A percentile compares a stretch with the other conserved stretches of the same genome.
Conservation (phyloP, 2,113 vertebrate genomes). For the Gopherus evgoodei region DNA sequence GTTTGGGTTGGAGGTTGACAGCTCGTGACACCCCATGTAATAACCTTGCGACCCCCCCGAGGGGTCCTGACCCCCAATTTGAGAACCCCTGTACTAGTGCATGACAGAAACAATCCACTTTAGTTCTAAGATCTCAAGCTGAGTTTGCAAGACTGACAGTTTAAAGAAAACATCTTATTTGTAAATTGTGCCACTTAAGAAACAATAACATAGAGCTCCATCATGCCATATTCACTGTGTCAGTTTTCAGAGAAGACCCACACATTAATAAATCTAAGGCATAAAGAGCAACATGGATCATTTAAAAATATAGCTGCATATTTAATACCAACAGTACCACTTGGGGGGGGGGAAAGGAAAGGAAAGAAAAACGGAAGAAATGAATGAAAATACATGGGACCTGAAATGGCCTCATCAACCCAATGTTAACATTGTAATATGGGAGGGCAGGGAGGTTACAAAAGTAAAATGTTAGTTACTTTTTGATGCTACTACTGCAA, state of each 20-base stretch:
- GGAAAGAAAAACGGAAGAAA: neutral
- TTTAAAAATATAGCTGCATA: neutral
- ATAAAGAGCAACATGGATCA: neutral
- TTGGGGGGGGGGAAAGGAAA: no score
- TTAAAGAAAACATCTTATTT: neutral
- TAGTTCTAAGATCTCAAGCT: neutral
- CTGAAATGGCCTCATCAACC: neutral
- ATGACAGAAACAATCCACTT: neutral
- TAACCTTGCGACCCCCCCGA: no score
- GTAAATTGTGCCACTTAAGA: neutral
- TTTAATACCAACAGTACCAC: neutral
- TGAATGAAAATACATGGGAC: neutral
- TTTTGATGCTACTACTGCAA: neutral
- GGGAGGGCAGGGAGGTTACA: neutral
- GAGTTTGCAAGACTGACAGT: neutral
- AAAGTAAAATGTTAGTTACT: neutral
- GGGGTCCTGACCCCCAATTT: no score
- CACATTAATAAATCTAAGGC: neutral
- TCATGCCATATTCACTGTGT: neutral
- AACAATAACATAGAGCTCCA: neutral
- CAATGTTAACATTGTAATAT: neutral
- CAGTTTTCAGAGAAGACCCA: neutral
- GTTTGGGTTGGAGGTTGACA: no score
- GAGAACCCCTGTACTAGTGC: neutral
- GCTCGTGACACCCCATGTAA: no score